Base-by-base conservation (phyloP, 2,888 invertebrate genomes). In the Xestobium rufovillosum region DNA sequence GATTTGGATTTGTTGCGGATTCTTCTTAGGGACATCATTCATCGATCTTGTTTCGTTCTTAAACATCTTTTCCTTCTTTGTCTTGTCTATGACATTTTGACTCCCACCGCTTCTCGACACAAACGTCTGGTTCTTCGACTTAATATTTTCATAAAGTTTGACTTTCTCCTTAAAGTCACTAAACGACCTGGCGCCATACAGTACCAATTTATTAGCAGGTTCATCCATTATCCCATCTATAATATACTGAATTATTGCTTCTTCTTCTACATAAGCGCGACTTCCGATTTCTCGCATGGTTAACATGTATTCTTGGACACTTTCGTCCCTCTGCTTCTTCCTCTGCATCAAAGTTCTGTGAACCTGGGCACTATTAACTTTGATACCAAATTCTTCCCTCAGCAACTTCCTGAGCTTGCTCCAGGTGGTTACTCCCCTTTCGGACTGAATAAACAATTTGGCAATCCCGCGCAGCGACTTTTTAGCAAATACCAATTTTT, bases 251-350 rank as follows among this genome's bases (percentile, higher is more conserved):
- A 47, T 41, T 3, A 44, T 8, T 4, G 26, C 42, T 33, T 44
- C 43, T 3, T 4, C 6, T 39, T 43, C 47, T 10, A 48, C 26
- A 14, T 37, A 34, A 2, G 31, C 39, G 26, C 41, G 23, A 30
- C 36, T 45, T 13, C 38, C 47, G 9, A 59, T 38, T 43, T 62
- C 59, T 37, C 53, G 54, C 57, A 60, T 60, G n/a, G 29, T 26
- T 2, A 59, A 38, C 25, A 59, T 54, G 38, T 60, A 63, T 25
- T 62, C 56, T 41, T 57, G 56, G 3, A 47, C 44, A 2, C 51
- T 55, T 41, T 61, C 59, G 9, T 51, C 47, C 16, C 38, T 49
- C 12, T 48, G 43, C 43, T 54, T 59, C 16, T 47, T 56, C 8
- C 51, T 34, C 3, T 44, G 33, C 3, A 33, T 26, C 16, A 45